These are phyloP conservation scores for Stichodactyla mertensii DNA, from an alignment of 64 coral and sea anemone genomes.

Conservation along the genomic window DNA sequence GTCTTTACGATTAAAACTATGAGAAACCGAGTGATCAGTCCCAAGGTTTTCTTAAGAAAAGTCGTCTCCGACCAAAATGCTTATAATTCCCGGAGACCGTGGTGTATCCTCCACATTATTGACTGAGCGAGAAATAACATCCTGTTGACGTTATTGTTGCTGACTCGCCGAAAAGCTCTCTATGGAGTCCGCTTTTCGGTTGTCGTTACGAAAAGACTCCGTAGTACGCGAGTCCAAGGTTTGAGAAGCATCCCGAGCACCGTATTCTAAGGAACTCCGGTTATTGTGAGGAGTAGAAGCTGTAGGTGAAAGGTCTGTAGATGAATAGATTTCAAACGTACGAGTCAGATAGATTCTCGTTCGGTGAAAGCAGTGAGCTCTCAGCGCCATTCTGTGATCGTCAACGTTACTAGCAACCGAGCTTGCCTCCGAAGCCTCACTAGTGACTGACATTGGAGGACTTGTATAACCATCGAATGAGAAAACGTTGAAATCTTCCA, in stretches of 20 bases:
- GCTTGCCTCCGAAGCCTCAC: too few relatives aligned
- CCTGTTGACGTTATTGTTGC: not conserved
- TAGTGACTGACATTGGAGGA: too few relatives aligned
- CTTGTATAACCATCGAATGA: not conserved
- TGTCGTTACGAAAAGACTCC: not conserved
- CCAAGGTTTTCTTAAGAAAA: not conserved
- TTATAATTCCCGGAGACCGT: not conserved
- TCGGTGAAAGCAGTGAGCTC: not conserved
- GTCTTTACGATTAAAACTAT: too few relatives aligned
- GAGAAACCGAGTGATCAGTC: too few relatives aligned
- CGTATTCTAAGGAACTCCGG: conserved; percentile 3
- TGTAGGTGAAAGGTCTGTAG: too few relatives aligned
- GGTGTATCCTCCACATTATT: too few relatives aligned
- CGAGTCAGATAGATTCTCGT: not conserved
- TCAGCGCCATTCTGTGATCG: too few relatives aligned
- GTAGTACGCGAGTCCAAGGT: conserved; percentile 6
- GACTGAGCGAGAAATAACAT: not conserved
- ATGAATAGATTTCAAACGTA: not conserved
- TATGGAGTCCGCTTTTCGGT: not conserved
- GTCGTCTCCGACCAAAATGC: not conserved
- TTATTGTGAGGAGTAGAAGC: not conserved
- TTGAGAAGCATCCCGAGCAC: not conserved
- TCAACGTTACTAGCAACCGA: too few relatives aligned
- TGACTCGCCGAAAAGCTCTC: not conserved
- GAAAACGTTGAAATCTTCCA: not conserved